Conservation (phyloP, 2,888 invertebrate species). For the Andrena bucephala region DNA sequence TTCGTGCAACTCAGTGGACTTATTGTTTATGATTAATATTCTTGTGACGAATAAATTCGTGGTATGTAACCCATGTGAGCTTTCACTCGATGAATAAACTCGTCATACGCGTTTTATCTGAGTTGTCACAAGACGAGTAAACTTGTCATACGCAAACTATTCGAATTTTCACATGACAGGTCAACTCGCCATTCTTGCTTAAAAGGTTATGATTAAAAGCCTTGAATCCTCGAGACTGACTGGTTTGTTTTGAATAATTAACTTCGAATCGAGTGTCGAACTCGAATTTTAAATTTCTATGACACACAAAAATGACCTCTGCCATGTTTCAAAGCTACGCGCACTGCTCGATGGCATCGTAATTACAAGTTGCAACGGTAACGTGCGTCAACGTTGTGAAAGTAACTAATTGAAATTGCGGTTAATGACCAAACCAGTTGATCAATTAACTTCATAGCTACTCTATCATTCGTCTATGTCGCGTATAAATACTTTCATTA, state of each 20-base stretch:
- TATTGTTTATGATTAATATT: no score
- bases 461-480: conserved; percentile 33
- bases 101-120: no score
- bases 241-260: not conserved
- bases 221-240: not conserved
- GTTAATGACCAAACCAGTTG: conserved; percentile 43
- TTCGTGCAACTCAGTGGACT: no score
- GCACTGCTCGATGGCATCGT: conserved; percentile 14
- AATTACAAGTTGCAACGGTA: conserved; percentile 29
- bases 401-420: conserved; percentile 38
- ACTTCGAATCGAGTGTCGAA: not conserved
- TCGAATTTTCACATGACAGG: no score
- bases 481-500: conserved; percentile 6
- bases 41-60: no score
- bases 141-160: no score
- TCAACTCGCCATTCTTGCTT: no score
- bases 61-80: no score
- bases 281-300: conserved; percentile 4
- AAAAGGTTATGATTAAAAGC: not conserved
- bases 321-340: conserved; percentile 10
- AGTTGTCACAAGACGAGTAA: no score
- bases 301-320: not conserved
- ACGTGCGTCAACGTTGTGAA: conserved; percentile 38
- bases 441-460: conserved; percentile 31
- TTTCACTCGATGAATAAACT: no score